A percentile compares a stretch with the other conserved stretches of the same genome.
Conservation (phyloP, 2,113 vertebrate species). For the Stigmatopora nigra region DNA sequence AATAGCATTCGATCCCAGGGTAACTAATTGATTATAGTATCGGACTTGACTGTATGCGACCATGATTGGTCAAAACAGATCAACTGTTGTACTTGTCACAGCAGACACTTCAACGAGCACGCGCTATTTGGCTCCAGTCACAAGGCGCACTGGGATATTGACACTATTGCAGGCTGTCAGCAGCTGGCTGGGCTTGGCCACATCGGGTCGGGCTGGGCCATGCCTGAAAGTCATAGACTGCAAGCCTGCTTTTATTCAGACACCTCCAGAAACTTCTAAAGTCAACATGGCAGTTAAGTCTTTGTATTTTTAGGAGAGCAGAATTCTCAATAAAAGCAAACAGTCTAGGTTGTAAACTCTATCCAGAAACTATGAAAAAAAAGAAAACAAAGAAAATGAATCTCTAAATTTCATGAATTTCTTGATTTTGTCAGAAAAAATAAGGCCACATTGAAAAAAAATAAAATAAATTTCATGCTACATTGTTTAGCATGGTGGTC, state of each 20-base stretch:
- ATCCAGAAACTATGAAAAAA: too few species aligned
- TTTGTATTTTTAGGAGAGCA: neutral
- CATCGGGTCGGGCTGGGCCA: slow-evolving; percentile 31
- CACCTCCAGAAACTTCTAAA: slow-evolving; percentile 20
- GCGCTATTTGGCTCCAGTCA: slow-evolving; percentile 28
- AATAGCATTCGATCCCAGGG: neutral
- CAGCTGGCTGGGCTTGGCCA: slow-evolving; percentile 34
- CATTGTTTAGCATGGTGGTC: too few species aligned
- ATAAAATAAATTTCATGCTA: too few species aligned
- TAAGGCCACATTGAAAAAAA: too few species aligned
- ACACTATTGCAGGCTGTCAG: slow-evolving; percentile 40
- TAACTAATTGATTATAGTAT: neutral
- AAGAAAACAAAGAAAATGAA: too few species aligned
- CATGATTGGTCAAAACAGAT: neutral
- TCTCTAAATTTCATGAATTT: too few species aligned
- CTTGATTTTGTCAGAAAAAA: too few species aligned
- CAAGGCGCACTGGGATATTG: slow-evolving; percentile 40
- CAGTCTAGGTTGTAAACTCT: too few species aligned
- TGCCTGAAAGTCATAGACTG: slow-evolving; percentile 19
- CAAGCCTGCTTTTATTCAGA: slow-evolving; percentile 12
- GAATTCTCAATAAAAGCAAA: too few species aligned
- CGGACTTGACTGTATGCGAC: neutral
- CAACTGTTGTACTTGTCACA: neutral
- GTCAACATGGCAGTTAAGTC: slow-evolving; percentile 6
- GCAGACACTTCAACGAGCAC: neutral